Evolutionary conservation across 2,888 invertebrate genomes (phyloP), one percentile per base, ranked within the genome.

Genomic region (Watsonalla cultraria): DNA sequence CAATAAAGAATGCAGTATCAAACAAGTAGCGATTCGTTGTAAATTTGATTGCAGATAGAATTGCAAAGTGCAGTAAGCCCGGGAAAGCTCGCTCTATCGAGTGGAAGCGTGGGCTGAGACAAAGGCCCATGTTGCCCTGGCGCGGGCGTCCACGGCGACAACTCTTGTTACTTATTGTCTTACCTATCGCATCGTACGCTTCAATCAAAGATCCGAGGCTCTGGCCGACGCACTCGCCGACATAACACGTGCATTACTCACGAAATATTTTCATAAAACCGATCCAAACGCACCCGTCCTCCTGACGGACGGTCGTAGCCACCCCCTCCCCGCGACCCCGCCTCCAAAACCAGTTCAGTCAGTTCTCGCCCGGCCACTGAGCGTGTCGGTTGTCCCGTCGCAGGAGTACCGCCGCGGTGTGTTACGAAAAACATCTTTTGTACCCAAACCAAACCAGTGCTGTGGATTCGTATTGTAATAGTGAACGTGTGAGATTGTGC

Each of bases 231-330:
- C 87, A 85, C 87, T 87, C 84, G 65, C 68, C 74, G 74, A 80
- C 86, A 90, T 88, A 88, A 86, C 90, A 90, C 89, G 90, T 90
- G 90, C 88, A 90, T 90, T 90, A 90, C 90, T 90, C 90, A 90
- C 90, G 82, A 90, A 90, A 90, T 90, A 90, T 90, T 90, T 90
- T 90, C 90, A 90, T 90, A 90, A 89, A 89, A 85, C 82, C 88
- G 82, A 86, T 81, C 84, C 82, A 80, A 87, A 84, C 89, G 84
- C 84, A 88, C 86, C 88, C 86, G 84, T 74, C 78, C 70, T 65
- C 58, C 8, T 8, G 7, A 37, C 24, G 24, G 24, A 24, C 24
- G 24, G 24, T 24, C 24, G 37, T 37, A 7, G 7, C 37, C 37
- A 37, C 37, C 42, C 67, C 62, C 68, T 58, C 78, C 79, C 76